A percentile compares a stretch with the other conserved stretches of the same genome.
phyloP scores from a whole-genome alignment of 2,888 invertebrate species.

The Schizaphis graminum region DNA sequence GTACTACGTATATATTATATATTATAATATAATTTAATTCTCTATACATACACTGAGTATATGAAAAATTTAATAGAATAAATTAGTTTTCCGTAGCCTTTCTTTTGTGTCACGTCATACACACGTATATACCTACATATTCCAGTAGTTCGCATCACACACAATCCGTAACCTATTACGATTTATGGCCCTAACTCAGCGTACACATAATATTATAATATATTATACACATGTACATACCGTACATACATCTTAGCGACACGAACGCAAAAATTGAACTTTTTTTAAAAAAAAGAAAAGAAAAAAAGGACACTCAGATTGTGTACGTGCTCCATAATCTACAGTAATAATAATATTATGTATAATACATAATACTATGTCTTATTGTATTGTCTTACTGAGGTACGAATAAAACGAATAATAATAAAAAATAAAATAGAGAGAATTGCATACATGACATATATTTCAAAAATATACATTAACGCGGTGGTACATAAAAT shows the following conservation, averaged over 20 bases:
- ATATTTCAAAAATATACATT: neutral
- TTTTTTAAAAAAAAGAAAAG: neutral
- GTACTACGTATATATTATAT: neutral
- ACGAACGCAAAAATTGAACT: neutral
- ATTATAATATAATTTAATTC: slow-evolving; percentile 9
- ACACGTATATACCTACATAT: neutral
- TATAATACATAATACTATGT: neutral
- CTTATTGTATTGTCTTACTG: neutral
- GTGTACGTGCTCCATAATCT: neutral
- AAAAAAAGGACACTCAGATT: neutral
- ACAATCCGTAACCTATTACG: neutral
- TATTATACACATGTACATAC: neutral
- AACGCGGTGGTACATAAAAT: neutral
- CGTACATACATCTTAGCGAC: neutral
- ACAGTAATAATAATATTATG: neutral
- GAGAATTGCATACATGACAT: neutral
- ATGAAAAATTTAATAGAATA: slow-evolving; percentile 21
- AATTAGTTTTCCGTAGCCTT: slow-evolving; percentile 25
- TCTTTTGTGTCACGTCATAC: slow-evolving; percentile 12
- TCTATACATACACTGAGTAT: neutral
- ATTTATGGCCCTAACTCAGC: neutral
- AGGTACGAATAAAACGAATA: neutral
- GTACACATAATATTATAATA: slow-evolving; percentile 9
- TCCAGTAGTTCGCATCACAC: neutral
- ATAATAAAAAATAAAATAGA: neutral